Evolutionary conservation across 2,113 vertebrate genomes (phyloP).

Genomic region (Sylvietta virens): DNA sequence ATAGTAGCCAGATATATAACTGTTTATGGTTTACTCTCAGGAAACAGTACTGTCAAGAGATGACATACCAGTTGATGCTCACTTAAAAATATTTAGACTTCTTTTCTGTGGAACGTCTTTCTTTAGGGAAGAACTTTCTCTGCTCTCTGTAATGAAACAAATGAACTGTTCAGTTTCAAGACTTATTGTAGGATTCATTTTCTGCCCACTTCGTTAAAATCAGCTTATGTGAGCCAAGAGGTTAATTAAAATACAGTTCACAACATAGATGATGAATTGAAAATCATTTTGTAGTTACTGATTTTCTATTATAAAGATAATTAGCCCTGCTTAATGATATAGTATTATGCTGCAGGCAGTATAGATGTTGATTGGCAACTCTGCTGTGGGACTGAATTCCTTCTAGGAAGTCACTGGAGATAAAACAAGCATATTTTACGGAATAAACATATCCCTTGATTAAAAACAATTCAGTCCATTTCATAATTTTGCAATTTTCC

Average conservation of each 20-base stretch:
- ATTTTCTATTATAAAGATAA: slow-evolving; percentile 11
- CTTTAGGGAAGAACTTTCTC: neutral
- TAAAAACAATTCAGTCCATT: neutral
- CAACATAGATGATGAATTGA: neutral
- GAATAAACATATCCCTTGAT: neutral
- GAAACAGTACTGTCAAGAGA: neutral
- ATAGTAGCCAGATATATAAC: neutral
- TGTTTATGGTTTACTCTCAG: neutral
- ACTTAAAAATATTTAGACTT: neutral
- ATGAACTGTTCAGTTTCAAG: neutral
- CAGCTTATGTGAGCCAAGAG: neutral
- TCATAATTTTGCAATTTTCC: neutral
- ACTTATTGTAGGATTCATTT: neutral
- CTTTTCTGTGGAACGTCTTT: neutral
- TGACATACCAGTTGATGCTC: neutral
- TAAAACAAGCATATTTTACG: neutral
- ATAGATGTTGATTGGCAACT: neutral
- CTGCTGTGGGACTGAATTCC: neutral
- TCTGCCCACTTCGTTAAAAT: neutral
- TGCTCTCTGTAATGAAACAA: neutral
- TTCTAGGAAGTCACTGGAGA: neutral
- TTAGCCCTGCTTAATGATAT: neutral
- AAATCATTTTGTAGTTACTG: neutral
- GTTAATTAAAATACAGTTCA: neutral
- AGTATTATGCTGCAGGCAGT: neutral